phyloP scores from a whole-genome alignment of 2,113 vertebrate genomes.

The Epinephelus fuscoguttatus region DNA sequence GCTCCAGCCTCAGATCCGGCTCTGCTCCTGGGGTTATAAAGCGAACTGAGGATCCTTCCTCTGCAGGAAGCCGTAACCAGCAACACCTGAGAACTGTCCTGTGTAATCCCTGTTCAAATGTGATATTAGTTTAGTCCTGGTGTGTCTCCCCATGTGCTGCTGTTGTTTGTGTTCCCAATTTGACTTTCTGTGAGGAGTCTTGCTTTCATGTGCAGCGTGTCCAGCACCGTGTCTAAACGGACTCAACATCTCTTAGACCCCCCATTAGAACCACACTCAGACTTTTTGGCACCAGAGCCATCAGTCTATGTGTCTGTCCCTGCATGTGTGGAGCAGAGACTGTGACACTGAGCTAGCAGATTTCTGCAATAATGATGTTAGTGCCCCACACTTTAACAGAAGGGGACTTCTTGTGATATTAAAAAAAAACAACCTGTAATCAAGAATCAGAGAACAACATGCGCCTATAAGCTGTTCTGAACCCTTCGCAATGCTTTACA shows the following conservation, averaged over 20 bases:
- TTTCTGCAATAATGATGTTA: neutral
- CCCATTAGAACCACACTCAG: constrained; percentile 58
- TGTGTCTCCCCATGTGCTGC: constrained; percentile 21
- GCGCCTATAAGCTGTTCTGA: neutral
- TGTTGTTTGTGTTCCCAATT: constrained; percentile 39
- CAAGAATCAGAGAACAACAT: neutral
- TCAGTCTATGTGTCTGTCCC: constrained; percentile 12
- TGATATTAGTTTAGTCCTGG: constrained; percentile 38
- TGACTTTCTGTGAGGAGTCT: constrained; percentile 28
- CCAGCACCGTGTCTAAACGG: constrained; percentile 49
- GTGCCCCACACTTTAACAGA: neutral
- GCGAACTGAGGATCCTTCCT: constrained; percentile 10
- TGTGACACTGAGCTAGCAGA: neutral
- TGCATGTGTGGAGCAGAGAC: constrained; percentile 1
- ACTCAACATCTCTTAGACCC: constrained; percentile 39
- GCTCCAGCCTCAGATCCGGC: constrained; percentile 39
- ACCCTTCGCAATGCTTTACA: neutral
- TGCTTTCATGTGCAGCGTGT: constrained; percentile 53
- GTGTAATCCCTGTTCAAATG: constrained; percentile 42
- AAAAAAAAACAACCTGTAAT: neutral
- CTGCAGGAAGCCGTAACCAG: constrained; percentile 44
- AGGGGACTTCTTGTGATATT: too few species aligned
- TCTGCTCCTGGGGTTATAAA: constrained; percentile 28
- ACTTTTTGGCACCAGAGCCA: constrained; percentile 68
- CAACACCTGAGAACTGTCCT: constrained; percentile 54